Base-by-base conservation (phyloP, 2,888 invertebrate species). In the Corbicula japonica region DNA sequence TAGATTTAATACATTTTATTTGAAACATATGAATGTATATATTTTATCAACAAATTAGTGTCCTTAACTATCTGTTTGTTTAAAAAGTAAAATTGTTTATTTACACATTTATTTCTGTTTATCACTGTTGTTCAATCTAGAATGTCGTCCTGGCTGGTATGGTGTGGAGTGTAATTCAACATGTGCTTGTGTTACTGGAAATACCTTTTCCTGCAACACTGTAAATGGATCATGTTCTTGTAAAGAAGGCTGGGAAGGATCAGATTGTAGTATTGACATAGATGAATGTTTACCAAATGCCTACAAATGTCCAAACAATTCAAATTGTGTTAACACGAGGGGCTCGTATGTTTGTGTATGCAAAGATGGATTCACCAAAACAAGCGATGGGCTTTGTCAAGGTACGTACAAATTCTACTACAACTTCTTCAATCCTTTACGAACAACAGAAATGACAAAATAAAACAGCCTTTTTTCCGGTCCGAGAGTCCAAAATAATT, bases 291-390 rank as follows among this genome's bases (percentile, higher is more conserved):
- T 18, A 34, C 23, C 38, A 3, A 38, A 38, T 23, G 15, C 52
- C 12, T 62, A 48, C 38, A 34, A 58, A 23, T 79, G 79, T 60
- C 35, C 79, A 2, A 56, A 18, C 0, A 41, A 74, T 32, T 79
- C 79, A 1, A 23, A 5, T 0, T 79, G 79, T 23, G 8, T 21
- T 2, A 44, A 79, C 21, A 52, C 46, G 5, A 2, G 50, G 18
- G 79, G 79, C 3, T 56, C 63, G 8, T 79, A 61, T 46, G 12
- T n/a, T 10, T 79, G 79, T 65, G 18, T 48, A 15, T 79, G 79
- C 44, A 41, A 28, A 35, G 58, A 21, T 4, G 79, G 79, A 3
- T 79, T 38, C 48, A n/a, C 8, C 10, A 50, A 50, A 61, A 54
- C 61, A 8, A 21, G 68, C 12, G 34, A 62, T 23, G 69, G 48